Evolutionary conservation across 2,797 vertebrate genomes (phyloP).

Genomic region (Typhlichthys eigenmanni): DNA sequence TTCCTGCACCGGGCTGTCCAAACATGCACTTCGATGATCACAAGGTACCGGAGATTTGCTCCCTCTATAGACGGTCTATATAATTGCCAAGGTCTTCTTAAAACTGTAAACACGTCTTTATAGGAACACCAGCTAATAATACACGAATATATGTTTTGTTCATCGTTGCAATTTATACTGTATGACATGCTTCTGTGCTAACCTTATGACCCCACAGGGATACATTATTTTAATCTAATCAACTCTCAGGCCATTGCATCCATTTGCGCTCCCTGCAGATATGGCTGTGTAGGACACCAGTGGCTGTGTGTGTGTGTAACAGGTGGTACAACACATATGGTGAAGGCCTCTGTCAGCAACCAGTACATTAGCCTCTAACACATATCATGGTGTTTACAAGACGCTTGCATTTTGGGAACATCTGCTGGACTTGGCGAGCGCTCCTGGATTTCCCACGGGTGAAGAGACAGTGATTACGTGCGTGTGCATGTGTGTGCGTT

Average conservation of each 20-base stretch:
- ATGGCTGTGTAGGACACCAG: background rate
- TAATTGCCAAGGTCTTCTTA: background rate
- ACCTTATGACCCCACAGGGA: too few species aligned
- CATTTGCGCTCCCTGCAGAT: too few species aligned
- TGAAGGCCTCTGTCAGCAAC: slow-evolving; percentile 59
- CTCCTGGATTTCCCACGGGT: slow-evolving; percentile 60
- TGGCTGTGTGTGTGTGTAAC: slow-evolving; percentile 43
- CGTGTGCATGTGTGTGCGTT: slow-evolving; percentile 32
- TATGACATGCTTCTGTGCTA: background rate
- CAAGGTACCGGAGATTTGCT: slow-evolving; percentile 60
- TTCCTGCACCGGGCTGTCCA: slow-evolving; percentile 43
- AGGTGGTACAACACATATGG: slow-evolving; percentile 57
- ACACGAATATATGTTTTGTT: background rate
- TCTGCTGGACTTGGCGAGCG: slow-evolving; percentile 72
- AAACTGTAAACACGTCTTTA: background rate
- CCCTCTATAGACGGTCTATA: slow-evolving; percentile 70
- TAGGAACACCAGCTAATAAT: too few species aligned
- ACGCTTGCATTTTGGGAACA: slow-evolving; percentile 73
- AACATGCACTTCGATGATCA: slow-evolving; percentile 26
- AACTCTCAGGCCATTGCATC: too few species aligned
- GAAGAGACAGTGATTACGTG: slow-evolving; percentile 58
- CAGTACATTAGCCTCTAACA: slow-evolving; percentile 67
- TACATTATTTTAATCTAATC: too few species aligned
- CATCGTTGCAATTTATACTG: background rate
- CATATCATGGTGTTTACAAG: slow-evolving; percentile 74